These are phyloP conservation scores for Chirona hameri DNA, from an alignment of 2,888 invertebrate genomes.

Conservation along the genomic window DNA sequence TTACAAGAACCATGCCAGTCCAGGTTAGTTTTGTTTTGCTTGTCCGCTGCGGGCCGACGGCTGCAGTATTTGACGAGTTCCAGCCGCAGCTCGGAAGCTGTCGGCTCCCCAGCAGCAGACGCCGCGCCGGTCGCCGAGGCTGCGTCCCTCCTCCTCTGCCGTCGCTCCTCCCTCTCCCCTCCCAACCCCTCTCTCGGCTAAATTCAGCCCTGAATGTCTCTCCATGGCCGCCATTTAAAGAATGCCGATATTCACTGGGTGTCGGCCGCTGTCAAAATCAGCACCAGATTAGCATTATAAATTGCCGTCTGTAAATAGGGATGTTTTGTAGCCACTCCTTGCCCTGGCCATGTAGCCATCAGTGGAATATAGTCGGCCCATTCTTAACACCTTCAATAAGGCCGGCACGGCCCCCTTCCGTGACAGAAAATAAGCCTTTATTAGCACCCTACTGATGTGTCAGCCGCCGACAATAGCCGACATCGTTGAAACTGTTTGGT, in stretches of 20 bases:
- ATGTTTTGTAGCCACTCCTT: conserved; percentile 22
- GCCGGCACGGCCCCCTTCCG: not conserved
- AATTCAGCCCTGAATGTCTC: not conserved
- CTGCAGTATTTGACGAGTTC: too few species aligned
- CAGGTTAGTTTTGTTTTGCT: too few species aligned
- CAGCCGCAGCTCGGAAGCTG: too few species aligned
- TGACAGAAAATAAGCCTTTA: conserved; percentile 23
- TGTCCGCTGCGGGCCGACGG: too few species aligned
- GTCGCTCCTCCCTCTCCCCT: not conserved
- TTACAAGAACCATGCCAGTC: too few species aligned
- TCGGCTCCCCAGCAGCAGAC: too few species aligned
- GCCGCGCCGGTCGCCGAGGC: too few species aligned
- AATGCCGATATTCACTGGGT: not conserved
- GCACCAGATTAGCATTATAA: conserved; percentile 10
- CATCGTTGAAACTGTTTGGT: conserved; percentile 29
- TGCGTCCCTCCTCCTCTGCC: too few species aligned
- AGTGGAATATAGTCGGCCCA: not conserved
- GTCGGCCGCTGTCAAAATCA: conserved; percentile 13
- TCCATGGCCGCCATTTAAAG: conserved; percentile 3
- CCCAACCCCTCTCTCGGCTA: not conserved
- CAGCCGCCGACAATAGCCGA: not conserved
- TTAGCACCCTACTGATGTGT: conserved; percentile 28
- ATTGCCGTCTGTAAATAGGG: conserved; percentile 23
- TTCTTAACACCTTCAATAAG: conserved; percentile 28
- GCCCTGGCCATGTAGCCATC: not conserved